Evolutionary conservation across 2,113 vertebrate species (phyloP).

Genomic region (Carassius gibelio): DNA sequence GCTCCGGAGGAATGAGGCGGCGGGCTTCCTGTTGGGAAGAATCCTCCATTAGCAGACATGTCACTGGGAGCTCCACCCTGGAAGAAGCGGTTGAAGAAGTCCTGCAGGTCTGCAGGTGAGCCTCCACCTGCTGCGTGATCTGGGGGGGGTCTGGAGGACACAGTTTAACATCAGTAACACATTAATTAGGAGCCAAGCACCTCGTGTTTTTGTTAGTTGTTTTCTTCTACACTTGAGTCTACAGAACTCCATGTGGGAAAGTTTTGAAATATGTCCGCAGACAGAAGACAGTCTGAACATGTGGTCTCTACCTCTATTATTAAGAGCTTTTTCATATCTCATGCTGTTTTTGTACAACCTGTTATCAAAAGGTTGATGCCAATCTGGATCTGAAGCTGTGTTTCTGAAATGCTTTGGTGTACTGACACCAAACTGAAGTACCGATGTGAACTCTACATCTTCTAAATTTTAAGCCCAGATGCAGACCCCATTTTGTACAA

Average conservation of each 20-base stretch:
- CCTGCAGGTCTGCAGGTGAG: slow-evolving; percentile 84
- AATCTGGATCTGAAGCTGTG: background rate
- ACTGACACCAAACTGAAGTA: no score
- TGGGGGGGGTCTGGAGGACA: slow-evolving; percentile 74
- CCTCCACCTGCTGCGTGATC: slow-evolving; percentile 72
- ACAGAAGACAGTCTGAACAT: background rate
- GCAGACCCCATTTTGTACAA: no score
- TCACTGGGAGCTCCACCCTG: slow-evolving; percentile 79
- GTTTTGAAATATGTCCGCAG: background rate
- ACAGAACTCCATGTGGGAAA: background rate
- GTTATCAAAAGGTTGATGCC: no score
- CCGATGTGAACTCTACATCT: no score
- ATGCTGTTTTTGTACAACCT: no score
- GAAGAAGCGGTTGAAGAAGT: slow-evolving; percentile 88
- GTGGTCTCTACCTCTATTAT: no score
- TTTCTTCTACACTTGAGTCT: background rate
- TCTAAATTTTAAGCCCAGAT: background rate
- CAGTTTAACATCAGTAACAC: background rate
- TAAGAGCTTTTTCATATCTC: background rate
- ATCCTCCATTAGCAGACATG: slow-evolving; percentile 80
- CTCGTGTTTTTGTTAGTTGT: background rate
- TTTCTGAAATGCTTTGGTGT: no score
- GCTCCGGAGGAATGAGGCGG: slow-evolving; percentile 64
- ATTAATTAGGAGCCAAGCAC: background rate
- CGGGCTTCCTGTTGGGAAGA: slow-evolving; percentile 75